A percentile compares a stretch with the other conserved stretches of the same genome.
Conservation (phyloP, 2,113 vertebrate genomes). For the Silurus asotus region DNA sequence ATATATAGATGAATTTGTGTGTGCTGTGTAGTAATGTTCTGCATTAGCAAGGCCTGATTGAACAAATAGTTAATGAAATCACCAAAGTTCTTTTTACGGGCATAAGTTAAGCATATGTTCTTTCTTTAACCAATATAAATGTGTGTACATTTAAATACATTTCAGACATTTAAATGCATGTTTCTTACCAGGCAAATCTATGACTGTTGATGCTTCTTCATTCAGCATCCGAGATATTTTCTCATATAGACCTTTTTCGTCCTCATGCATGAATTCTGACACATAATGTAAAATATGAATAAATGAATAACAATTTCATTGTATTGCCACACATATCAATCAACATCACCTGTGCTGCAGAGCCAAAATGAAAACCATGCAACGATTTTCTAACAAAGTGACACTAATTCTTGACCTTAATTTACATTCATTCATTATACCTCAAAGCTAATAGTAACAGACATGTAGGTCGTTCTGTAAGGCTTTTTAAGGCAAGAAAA, state of each 20-base stretch:
- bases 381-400: constrained; percentile 43
- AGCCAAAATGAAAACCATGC: constrained; percentile 30
- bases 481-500: constrained; percentile 33
- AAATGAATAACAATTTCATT: constrained; percentile 30
- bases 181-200: constrained; percentile 76
- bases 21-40: neutral
- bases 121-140: neutral
- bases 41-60: constrained; percentile 25
- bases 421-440: constrained; percentile 58
- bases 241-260: constrained; percentile 70
- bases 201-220: constrained; percentile 62
- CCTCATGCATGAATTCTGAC: constrained; percentile 68
- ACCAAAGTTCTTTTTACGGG: neutral
- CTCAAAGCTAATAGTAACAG: constrained; percentile 56
- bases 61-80: constrained; percentile 29
- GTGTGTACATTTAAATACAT: neutral
- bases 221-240: constrained; percentile 74
- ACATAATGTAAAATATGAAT: constrained; percentile 56
- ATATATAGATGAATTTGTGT: neutral
- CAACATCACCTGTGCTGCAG: constrained; percentile 25
- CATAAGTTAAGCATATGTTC: neutral
- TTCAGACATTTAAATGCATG: neutral
- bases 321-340: constrained; percentile 17
- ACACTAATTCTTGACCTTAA: constrained; percentile 53
- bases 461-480: constrained; percentile 40